These are phyloP conservation scores for Ammodramus savannarum DNA, from an alignment of 2,113 vertebrate genomes.

Conservation along the genomic window DNA sequence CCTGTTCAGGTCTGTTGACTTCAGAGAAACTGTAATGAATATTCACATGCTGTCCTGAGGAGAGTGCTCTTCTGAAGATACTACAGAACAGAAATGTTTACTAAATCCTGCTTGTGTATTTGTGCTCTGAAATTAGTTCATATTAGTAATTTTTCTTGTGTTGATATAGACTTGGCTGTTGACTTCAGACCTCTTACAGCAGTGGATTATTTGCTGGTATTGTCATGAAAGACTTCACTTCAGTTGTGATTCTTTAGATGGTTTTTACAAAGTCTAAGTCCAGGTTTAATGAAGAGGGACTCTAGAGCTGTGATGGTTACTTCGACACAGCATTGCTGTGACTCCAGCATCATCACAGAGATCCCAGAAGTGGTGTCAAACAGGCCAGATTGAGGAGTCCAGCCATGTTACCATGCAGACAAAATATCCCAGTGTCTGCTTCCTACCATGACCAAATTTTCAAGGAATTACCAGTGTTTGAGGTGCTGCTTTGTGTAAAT, in stretches of 20 bases:
- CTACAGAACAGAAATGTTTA: background rate
- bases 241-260: background rate
- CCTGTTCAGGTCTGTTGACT: background rate
- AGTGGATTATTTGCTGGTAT: background rate
- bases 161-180: background rate
- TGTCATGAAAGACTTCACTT: background rate
- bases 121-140: conserved; percentile 24
- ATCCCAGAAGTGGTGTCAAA: background rate
- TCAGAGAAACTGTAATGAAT: background rate
- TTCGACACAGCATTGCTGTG: background rate
- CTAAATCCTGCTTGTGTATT: background rate
- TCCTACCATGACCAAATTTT: background rate
- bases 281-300: background rate
- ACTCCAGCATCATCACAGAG: background rate
- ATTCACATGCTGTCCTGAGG: background rate
- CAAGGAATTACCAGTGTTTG: background rate
- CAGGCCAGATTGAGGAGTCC: background rate
- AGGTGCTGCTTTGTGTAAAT: background rate
- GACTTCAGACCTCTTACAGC: background rate
- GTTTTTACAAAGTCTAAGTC: background rate
- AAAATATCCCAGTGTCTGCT: background rate
- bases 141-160: conserved; percentile 27
- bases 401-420: background rate
- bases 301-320: background rate
- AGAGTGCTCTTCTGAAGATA: background rate